Evolutionary conservation across 2,888 invertebrate species (phyloP), one percentile per base, ranked within the genome.

Genomic region (Amphipyra berbera): DNA sequence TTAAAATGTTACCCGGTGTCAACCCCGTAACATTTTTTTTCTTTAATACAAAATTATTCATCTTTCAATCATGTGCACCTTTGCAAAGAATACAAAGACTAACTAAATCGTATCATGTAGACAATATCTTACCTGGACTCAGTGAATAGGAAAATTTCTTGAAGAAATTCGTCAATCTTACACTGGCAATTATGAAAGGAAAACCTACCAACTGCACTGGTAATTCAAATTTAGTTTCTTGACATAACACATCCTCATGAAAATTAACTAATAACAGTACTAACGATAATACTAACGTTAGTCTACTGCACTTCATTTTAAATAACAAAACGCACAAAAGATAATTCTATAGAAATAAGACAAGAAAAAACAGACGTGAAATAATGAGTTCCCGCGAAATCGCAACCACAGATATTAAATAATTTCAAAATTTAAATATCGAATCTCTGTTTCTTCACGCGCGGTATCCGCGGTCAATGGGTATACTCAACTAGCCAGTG

Each of bases 141-240:
- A 98, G 89, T 6, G 98, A 97, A 88, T 98, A 98, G 5, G 97
- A 96, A 77, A 98, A 92, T 89, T 97, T 98, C 91, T 97, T 98
- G 56, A 97, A 96, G 83, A 98, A 98, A 91, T 97, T 98, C 0
- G 97, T 96, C 61, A 98, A 87, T 79, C 97, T 95, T 50, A 98
- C 98, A 10, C 97, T 97, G 50, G 97, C 90, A 58, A 98, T 96
- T 79, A 98, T 98, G 68, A 98, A 96, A 4, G 98, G 98, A 86
- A 98, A 98, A 41, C 98, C 98, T 54, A 98, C 95, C 53, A 98
- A 91, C 86, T 98, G 97, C 13, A 98, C 97, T 4, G 98, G 98
- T 59, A 98, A 86, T 79, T 97, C 78, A 58, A 53, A 70, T 8
- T 42, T 57, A 40, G n/a, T 57, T 46, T 60, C 64, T 57, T 68